These are phyloP conservation scores for Rugalucina vietnamica DNA, from an alignment of 2,888 invertebrate genomes.

Conservation along the genomic window DNA sequence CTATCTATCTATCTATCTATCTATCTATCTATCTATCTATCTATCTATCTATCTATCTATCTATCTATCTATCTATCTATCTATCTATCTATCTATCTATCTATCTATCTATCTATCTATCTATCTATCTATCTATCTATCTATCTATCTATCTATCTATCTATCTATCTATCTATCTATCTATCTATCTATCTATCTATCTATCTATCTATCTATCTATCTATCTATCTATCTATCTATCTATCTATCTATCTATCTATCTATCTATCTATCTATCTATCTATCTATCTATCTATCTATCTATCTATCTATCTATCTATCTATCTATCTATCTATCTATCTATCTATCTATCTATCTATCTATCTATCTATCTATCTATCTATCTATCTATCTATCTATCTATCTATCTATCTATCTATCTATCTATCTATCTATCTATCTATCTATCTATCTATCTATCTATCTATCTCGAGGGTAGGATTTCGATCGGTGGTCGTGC, in stretches of 20 bases:
- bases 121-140: not conserved
- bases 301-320: not conserved
- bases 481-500: not conserved
- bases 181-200: not conserved
- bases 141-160: not conserved
- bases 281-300: not conserved
- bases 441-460: constrained; percentile 3
- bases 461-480: not conserved
- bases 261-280: not conserved
- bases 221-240: not conserved
- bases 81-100: not conserved
- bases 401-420: constrained; percentile 3
- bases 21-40: not conserved
- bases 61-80: not conserved
- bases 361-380: constrained; percentile 3
- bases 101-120: not conserved
- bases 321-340: constrained; percentile 1
- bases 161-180: not conserved
- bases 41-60: not conserved
- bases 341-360: constrained; percentile 3
- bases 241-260: not conserved
- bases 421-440: constrained; percentile 3
- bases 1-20: not conserved
- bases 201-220: not conserved
- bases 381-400: constrained; percentile 3